Evolutionary conservation across 2,797 vertebrate genomes (phyloP).

Genomic region (Taenioides sp.): DNA sequence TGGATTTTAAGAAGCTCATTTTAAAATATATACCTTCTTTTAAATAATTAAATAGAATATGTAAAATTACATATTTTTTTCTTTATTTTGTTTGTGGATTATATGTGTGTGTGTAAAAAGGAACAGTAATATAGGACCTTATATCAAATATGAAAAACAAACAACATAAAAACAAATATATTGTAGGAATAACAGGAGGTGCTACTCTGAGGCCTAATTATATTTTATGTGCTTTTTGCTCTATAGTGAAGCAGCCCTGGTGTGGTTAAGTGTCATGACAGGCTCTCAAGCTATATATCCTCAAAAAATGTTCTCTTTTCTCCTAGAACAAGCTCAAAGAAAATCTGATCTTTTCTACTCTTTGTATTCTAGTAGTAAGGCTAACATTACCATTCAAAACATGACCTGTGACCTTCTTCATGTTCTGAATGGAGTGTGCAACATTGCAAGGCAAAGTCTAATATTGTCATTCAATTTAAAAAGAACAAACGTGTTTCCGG

Average conservation of each 20-base stretch:
- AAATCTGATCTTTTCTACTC: constrained; percentile 19
- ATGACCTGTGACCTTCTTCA: background rate
- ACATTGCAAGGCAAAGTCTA: background rate
- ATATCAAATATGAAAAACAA: background rate
- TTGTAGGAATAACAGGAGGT: constrained; percentile 52
- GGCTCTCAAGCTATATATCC: constrained; percentile 28
- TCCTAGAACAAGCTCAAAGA: constrained; percentile 29
- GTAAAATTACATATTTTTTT: no score
- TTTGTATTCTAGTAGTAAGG: constrained; percentile 1
- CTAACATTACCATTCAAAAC: background rate
- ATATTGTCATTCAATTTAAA: background rate
- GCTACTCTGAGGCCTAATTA: constrained; percentile 61
- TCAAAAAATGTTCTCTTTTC: constrained; percentile 22
- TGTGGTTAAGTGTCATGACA: constrained; percentile 42
- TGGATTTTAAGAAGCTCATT: no score
- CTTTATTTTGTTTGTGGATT: no score
- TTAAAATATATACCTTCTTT: no score
- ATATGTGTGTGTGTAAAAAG: background rate
- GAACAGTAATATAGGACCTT: no score
- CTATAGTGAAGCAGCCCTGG: constrained; percentile 37
- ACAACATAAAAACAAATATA: background rate
- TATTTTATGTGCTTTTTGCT: constrained; percentile 59
- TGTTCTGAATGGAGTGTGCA: background rate
- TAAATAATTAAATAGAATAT: no score
- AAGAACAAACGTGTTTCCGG: background rate